A percentile compares a stretch with the other conserved stretches of the same genome.
Evolutionary conservation across 2,888 invertebrate species (phyloP).

Genomic region (Aporophyla nigra): DNA sequence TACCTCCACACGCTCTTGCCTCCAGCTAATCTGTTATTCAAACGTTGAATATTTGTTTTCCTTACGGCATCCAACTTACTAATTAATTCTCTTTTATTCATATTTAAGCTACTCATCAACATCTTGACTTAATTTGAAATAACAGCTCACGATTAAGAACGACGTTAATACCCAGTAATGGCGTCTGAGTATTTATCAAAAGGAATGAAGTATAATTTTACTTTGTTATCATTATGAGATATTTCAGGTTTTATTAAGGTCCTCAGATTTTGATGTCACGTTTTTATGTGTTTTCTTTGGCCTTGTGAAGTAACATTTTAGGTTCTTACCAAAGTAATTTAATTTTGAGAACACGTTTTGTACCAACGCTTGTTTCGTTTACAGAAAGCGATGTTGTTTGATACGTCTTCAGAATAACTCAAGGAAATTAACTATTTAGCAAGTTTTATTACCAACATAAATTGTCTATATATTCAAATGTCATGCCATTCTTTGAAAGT

Average conservation of each 20-base stretch:
- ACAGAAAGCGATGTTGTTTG: background rate
- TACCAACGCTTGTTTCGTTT: background rate
- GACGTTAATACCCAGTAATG: slow-evolving; percentile 53
- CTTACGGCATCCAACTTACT: slow-evolving; percentile 54
- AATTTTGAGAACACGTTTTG: background rate
- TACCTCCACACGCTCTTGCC: slow-evolving; percentile 65
- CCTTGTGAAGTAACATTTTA: background rate
- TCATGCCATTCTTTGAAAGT: background rate
- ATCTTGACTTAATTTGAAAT: slow-evolving; percentile 62
- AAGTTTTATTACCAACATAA: background rate
- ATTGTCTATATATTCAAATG: background rate
- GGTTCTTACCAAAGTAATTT: background rate
- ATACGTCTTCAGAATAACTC: background rate
- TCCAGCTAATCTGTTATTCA: slow-evolving; percentile 69
- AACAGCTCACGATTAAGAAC: slow-evolving; percentile 60
- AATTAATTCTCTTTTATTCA: slow-evolving; percentile 71
- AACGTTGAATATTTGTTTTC: slow-evolving; percentile 63
- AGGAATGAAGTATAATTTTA: slow-evolving; percentile 25
- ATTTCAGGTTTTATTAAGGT: slow-evolving; percentile 33
- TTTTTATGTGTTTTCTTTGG: slow-evolving; percentile 26
- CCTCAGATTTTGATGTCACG: slow-evolving; percentile 19
- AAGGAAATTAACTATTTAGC: background rate
- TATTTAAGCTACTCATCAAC: slow-evolving; percentile 67
- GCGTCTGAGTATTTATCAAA: slow-evolving; percentile 45
- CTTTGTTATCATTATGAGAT: slow-evolving; percentile 43